A percentile compares a stretch with the other conserved stretches of the same genome.
These are phyloP conservation scores for Trypoxylus dichotomus DNA, from an alignment of 1,140 invertebrate species.

Conservation along the genomic window DNA sequence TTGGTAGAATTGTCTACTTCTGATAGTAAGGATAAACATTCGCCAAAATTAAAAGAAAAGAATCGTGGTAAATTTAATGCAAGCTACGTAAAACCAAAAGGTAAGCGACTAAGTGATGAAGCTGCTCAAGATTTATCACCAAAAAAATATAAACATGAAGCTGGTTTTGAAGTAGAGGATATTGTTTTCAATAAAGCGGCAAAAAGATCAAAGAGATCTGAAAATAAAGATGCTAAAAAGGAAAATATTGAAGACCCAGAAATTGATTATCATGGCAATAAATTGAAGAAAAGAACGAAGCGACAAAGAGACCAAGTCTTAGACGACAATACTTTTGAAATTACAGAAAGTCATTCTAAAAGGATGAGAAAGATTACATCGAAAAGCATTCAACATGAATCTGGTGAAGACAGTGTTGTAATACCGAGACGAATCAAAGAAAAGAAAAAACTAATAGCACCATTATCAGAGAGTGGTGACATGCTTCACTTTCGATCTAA, in stretches of 20 bases:
- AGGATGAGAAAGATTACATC: neutral
- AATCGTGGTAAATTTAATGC: neutral
- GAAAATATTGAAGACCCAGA: neutral
- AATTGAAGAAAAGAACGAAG: neutral
- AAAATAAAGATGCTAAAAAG: neutral
- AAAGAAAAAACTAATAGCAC: neutral
- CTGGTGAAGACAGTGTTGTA: too few species aligned
- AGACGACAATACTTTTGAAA: neutral
- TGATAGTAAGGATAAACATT: neutral
- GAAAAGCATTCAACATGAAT: too few species aligned
- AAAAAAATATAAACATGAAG: neutral
- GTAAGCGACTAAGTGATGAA: neutral
- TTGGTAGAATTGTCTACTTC: neutral
- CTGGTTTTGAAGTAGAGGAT: neutral
- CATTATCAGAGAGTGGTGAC: too few species aligned
- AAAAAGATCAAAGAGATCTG: constrained; percentile 9
- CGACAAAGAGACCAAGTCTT: neutral
- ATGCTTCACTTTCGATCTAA: too few species aligned
- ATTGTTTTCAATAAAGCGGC: neutral
- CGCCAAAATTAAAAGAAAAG: neutral
- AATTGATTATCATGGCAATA: too few species aligned
- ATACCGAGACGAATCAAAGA: neutral
- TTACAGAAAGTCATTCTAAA: neutral
- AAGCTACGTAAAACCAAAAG: neutral
- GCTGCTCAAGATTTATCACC: neutral